Percentiles rank a stretch among this genome's conserved stretches.
These are phyloP conservation scores for Mythimna loreyi DNA, from an alignment of 2,888 invertebrate species.

Conservation along the genomic window DNA sequence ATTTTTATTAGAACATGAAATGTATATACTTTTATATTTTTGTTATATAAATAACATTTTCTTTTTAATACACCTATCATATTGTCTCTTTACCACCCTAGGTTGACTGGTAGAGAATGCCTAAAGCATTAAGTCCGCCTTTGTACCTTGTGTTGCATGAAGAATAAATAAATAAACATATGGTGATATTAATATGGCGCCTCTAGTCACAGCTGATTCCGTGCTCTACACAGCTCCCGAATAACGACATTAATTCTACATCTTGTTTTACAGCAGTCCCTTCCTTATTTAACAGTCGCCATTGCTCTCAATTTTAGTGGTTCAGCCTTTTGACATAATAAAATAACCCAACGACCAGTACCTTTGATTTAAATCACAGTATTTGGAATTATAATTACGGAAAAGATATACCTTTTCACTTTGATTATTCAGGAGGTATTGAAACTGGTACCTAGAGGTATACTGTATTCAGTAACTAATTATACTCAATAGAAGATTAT, in stretches of 20 bases:
- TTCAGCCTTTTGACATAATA: constrained; percentile 41
- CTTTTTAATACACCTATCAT: too few relatives aligned
- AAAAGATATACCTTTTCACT: constrained; percentile 3
- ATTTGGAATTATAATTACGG: constrained; percentile 37
- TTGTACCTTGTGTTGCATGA: too few relatives aligned
- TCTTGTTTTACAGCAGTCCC: constrained; percentile 29
- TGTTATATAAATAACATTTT: too few relatives aligned
- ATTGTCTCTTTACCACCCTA: too few relatives aligned
- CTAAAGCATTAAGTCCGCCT: too few relatives aligned
- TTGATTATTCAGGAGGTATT: neutral
- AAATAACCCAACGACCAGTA: constrained; percentile 14
- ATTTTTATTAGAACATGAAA: too few relatives aligned
- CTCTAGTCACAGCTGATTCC: neutral
- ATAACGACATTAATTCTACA: constrained; percentile 7
- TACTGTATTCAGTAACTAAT: too few relatives aligned
- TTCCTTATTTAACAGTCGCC: constrained; percentile 24
- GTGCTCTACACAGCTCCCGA: neutral
- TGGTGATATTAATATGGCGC: neutral
- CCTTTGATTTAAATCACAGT: constrained; percentile 41
- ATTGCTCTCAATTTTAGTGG: constrained; percentile 37
- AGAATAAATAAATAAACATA: too few relatives aligned
- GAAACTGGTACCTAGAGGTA: neutral
- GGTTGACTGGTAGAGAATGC: too few relatives aligned
- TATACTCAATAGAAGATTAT: too few relatives aligned
- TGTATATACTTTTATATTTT: too few relatives aligned